Percentiles rank a stretch among this genome's conserved stretches.
phyloP scores from a whole-genome alignment of 92 coral and sea anemone species.

The Parazoanthus atlanticus region DNA sequence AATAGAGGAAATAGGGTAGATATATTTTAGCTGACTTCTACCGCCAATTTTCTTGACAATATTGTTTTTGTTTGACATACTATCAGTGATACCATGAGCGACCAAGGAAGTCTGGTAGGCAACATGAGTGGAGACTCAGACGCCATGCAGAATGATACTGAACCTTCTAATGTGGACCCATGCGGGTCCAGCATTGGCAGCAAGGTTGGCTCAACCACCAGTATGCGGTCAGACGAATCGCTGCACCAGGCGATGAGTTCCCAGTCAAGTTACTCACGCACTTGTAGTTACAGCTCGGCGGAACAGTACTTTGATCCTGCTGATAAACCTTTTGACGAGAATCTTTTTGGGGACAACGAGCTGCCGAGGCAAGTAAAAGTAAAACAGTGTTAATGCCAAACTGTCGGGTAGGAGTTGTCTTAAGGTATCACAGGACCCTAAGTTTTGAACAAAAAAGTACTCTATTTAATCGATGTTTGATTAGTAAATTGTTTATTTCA shows the following conservation, averaged over 20 bases:
- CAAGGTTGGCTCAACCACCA: constrained; percentile 17
- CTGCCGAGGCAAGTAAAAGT: constrained; percentile 10
- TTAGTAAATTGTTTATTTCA: no score
- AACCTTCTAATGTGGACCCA: neutral
- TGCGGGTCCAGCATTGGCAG: constrained; percentile 8
- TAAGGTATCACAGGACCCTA: no score
- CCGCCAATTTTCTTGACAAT: no score
- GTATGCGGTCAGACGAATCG: constrained; percentile 23
- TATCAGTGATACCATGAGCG: constrained; percentile 16
- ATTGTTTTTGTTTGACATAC: neutral
- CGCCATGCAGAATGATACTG: neutral
- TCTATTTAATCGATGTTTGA: no score
- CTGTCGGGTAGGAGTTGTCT: no score
- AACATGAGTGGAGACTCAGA: constrained; percentile 7
- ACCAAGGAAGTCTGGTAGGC: constrained; percentile 5
- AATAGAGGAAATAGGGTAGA: no score
- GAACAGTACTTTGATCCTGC: constrained; percentile 20
- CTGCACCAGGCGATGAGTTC: neutral
- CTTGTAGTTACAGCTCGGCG: constrained; percentile 33
- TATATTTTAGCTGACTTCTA: no score
- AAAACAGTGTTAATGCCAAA: no score
- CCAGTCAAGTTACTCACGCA: constrained; percentile 8
- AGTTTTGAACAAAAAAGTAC: no score
- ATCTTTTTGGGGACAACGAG: constrained; percentile 29
- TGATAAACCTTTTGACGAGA: constrained; percentile 40